Percentiles rank a stretch among this genome's conserved stretches.
phyloP scores from a whole-genome alignment of 2,113 vertebrate species.

The Sorex fumeus region DNA sequence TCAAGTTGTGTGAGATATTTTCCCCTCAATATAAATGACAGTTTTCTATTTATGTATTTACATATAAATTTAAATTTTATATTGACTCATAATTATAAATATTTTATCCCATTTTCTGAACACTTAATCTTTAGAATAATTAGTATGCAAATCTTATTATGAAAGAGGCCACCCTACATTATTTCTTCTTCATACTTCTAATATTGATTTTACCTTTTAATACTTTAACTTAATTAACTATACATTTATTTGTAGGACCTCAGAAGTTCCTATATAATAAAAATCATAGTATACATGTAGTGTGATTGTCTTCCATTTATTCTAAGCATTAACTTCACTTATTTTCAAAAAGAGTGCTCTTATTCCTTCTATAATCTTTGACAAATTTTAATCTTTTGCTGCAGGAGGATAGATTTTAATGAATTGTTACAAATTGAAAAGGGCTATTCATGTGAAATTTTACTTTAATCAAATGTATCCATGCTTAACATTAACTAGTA shows the following conservation, averaged over 20 bases:
- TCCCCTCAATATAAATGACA: too few relatives aligned
- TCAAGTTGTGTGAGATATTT: too few relatives aligned
- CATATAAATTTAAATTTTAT: too few relatives aligned
- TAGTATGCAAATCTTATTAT: constrained; percentile 23
- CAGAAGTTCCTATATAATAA: constrained; percentile 67
- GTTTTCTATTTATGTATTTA: too few relatives aligned
- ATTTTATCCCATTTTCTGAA: constrained; percentile 20
- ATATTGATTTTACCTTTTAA: constrained; percentile 56
- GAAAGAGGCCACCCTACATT: constrained; percentile 60
- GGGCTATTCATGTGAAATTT: constrained; percentile 26
- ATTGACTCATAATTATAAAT: too few relatives aligned
- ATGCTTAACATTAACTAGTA: neutral
- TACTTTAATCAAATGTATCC: neutral
- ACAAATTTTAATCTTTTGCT: neutral
- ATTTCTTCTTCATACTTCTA: constrained; percentile 68
- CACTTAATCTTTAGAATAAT: constrained; percentile 62
- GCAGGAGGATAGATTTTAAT: constrained; percentile 16
- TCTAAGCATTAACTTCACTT: constrained; percentile 78
- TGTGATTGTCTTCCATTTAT: constrained; percentile 69
- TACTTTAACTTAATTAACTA: constrained; percentile 78
- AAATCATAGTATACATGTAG: constrained; percentile 73
- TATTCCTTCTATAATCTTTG: too few relatives aligned
- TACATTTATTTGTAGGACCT: constrained; percentile 73
- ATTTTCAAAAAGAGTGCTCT: constrained; percentile 49
- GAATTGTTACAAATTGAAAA: constrained; percentile 65